Percentiles rank a stretch among this genome's conserved stretches.
Evolutionary conservation across 2,888 invertebrate species (phyloP).

Genomic region (Troilus luridus): DNA sequence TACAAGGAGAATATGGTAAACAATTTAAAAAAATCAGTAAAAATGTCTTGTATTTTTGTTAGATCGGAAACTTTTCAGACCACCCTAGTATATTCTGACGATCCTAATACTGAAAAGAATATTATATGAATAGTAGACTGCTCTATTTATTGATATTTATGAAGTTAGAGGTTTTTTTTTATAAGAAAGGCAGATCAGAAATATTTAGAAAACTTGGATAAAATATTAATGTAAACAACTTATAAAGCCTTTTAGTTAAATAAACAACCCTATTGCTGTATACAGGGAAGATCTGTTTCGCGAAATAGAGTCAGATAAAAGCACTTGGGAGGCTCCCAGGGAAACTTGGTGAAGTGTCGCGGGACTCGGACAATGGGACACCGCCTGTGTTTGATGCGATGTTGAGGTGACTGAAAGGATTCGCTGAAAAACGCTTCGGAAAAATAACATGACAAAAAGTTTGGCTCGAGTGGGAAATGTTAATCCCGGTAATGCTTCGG

Average conservation of each 20-base stretch:
- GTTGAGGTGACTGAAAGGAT: not conserved
- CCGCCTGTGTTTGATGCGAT: not conserved
- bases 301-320: not conserved
- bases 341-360: constrained; percentile 1
- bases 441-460: constrained; percentile 43
- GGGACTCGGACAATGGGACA: not conserved
- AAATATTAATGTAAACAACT: not conserved
- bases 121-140: no score
- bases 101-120: no score
- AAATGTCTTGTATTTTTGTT: no score
- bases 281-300: not conserved
- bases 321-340: not conserved
- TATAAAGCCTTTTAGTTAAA: not conserved
- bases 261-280: not conserved
- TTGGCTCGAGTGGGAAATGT: constrained; percentile 24
- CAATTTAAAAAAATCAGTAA: no score
- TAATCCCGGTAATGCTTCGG: constrained; percentile 40
- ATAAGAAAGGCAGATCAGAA: not conserved
- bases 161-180: no score
- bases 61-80: no score
- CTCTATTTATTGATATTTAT: no score
- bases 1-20: no score
- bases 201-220: not conserved
- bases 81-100: no score
- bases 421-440: not conserved